These are phyloP conservation scores for Leptosomus discolor DNA, from an alignment of 2,113 vertebrate genomes.

Conservation along the genomic window DNA sequence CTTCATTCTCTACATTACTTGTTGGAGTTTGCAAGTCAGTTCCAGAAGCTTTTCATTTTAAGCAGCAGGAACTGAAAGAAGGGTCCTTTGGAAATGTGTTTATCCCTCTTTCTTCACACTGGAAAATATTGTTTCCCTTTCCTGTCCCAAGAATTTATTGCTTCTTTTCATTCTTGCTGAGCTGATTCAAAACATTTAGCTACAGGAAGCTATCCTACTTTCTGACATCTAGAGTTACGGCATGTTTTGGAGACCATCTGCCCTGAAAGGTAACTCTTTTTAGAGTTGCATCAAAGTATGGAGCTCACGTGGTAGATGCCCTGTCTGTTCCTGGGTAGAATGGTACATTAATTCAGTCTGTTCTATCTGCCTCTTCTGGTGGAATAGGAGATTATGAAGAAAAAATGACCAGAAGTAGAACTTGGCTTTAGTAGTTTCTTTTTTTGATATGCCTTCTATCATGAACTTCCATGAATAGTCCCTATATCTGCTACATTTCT, in stretches of 20 bases:
- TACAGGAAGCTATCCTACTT: neutral
- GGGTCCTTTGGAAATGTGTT: slow-evolving; percentile 41
- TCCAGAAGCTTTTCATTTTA: slow-evolving; percentile 67
- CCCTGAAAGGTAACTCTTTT: neutral
- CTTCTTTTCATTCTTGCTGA: slow-evolving; percentile 32
- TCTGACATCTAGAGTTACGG: neutral
- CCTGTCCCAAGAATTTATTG: slow-evolving; percentile 27
- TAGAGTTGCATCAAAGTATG: neutral
- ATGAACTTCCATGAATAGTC: neutral
- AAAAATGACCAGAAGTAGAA: neutral
- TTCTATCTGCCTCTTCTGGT: neutral
- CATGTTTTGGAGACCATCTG: neutral
- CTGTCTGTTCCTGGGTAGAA: neutral
- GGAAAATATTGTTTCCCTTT: slow-evolving; percentile 43
- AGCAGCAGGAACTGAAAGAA: slow-evolving; percentile 60
- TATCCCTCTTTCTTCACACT: neutral
- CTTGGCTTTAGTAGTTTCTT: neutral
- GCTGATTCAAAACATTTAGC: neutral
- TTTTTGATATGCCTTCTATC: neutral
- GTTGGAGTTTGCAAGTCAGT: neutral
- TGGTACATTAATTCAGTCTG: neutral
- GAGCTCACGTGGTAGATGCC: neutral
- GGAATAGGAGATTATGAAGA: neutral
- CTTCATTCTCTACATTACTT: neutral
- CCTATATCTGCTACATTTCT: neutral